phyloP scores from a whole-genome alignment of 2,113 vertebrate genomes.

The Tichodroma muraria region DNA sequence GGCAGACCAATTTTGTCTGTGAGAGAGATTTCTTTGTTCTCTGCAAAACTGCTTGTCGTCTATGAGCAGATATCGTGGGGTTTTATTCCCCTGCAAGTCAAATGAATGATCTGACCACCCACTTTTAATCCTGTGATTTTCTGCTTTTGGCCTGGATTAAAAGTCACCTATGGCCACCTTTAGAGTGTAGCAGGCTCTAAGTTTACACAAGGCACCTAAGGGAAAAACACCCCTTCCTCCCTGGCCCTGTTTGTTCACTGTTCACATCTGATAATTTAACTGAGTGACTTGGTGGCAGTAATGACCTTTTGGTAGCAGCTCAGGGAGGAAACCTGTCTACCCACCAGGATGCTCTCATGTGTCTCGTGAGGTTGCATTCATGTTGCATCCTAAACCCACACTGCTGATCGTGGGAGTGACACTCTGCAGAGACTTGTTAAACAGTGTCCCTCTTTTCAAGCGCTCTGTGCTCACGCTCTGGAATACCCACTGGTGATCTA shows the following conservation, averaged over 20 bases:
- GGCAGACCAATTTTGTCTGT: conserved; percentile 40
- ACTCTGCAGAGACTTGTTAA: background rate
- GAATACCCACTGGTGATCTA: background rate
- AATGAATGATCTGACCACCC: conserved; percentile 56
- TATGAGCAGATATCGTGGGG: background rate
- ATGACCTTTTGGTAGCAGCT: background rate
- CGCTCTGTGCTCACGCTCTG: background rate
- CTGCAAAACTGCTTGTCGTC: conserved; percentile 30
- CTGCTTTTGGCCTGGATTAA: conserved; percentile 35
- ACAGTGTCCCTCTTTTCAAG: background rate
- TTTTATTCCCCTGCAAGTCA: conserved; percentile 22
- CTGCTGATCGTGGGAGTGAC: fast-evolving
- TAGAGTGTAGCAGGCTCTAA: background rate
- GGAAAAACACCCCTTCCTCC: background rate
- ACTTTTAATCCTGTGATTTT: conserved; percentile 47
- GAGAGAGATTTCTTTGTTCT: conserved; percentile 55
- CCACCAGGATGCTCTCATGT: background rate
- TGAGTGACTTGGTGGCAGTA: background rate
- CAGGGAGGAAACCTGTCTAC: background rate
- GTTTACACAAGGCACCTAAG: background rate
- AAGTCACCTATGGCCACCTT: conserved; percentile 42
- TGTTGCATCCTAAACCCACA: background rate
- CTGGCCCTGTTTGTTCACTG: background rate
- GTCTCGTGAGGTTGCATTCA: background rate
- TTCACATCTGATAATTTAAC: background rate